Percentiles rank a stretch among this genome's conserved stretches.
Evolutionary conservation across 1,140 invertebrate genomes (phyloP).

Genomic region (Phymastichus coffea): DNA sequence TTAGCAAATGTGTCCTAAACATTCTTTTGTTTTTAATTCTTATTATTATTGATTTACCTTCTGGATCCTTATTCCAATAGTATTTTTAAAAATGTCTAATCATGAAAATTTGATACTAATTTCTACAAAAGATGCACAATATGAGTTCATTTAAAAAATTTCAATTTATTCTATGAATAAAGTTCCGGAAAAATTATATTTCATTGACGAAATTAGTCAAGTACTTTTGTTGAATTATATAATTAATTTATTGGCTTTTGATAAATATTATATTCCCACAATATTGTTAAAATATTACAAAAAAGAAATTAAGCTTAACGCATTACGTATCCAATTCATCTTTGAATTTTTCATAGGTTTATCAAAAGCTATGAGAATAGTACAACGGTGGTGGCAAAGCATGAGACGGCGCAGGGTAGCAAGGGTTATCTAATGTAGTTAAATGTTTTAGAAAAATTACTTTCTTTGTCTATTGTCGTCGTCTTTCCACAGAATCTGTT

Average conservation of each 20-base stretch:
- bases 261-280: too few relatives aligned
- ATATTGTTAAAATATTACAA: too few relatives aligned
- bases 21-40: conserved; percentile 5
- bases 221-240: conserved; percentile 9
- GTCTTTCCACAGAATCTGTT: conserved; percentile 18
- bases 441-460: conserved; percentile 1
- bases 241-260: conserved; percentile 4
- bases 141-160: too few relatives aligned
- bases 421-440: neutral
- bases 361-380: conserved; percentile 7
- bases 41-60: conserved; percentile 8
- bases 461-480: conserved; percentile 12
- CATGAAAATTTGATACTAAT: too few relatives aligned
- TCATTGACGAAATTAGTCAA: too few relatives aligned
- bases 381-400: conserved; percentile 27
- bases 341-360: neutral
- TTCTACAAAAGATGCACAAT: too few relatives aligned
- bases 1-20: conserved; percentile 5
- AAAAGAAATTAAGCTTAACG: too few relatives aligned
- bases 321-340: neutral
- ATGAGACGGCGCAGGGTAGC: conserved; percentile 14
- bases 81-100: too few relatives aligned
- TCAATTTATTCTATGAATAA: too few relatives aligned
- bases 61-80: too few relatives aligned
- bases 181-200: too few relatives aligned